Conservation (phyloP, 2,113 vertebrate species). For the Piprites chloris region DNA sequence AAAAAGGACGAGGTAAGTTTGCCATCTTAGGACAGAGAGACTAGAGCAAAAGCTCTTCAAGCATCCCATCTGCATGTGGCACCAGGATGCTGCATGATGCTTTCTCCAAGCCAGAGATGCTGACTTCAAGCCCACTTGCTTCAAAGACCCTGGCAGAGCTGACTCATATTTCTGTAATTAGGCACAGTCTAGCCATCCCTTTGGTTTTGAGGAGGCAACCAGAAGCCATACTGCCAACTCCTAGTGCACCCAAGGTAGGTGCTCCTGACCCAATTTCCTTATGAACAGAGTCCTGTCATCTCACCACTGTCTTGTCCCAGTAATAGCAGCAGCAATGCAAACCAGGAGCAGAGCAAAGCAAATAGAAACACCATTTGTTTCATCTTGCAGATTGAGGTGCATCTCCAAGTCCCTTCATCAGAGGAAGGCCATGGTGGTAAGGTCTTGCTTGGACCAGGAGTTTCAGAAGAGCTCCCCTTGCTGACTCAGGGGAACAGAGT, state of each 20-base stretch:
- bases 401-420: not conserved
- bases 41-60: not conserved
- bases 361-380: not conserved
- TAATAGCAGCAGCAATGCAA: not conserved
- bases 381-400: not conserved
- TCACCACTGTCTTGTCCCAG: not conserved
- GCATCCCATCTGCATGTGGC: not conserved
- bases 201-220: not conserved
- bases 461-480: not conserved
- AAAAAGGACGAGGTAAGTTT: not conserved
- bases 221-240: not conserved
- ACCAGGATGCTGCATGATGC: not conserved
- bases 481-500: not conserved
- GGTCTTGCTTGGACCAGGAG: not conserved
- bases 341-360: fast-evolving
- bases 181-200: not conserved
- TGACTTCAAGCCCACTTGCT: not conserved
- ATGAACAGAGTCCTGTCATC: not conserved
- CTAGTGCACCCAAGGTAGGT: not conserved
- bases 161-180: not conserved
- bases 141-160: not conserved
- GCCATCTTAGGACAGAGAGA: not conserved
- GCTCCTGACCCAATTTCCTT: not conserved
- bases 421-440: not conserved
- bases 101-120: not conserved